Percentiles rank a stretch among this genome's conserved stretches.
Evolutionary conservation across 2,113 vertebrate species (phyloP).

Genomic region (Apteryx mantelli): DNA sequence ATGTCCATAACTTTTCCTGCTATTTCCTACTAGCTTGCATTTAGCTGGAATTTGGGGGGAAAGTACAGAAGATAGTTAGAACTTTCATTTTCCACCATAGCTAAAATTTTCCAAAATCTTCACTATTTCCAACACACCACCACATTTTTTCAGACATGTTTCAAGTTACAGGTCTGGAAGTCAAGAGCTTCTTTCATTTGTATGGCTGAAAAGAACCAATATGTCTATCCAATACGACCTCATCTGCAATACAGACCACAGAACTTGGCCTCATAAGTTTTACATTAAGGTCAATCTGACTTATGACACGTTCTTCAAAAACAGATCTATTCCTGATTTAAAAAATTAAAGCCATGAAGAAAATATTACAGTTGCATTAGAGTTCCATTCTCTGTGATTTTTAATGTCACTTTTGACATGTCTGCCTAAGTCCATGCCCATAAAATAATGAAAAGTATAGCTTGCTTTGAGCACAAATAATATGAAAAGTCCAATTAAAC

Average conservation of each 20-base stretch:
- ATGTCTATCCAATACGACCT: not conserved
- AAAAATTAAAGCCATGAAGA: not conserved
- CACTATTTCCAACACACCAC: not conserved
- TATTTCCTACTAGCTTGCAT: not conserved
- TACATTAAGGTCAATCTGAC: not conserved
- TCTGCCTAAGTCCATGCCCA: not conserved
- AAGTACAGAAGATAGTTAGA: not conserved
- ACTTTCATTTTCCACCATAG: not conserved
- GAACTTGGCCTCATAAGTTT: accelerated
- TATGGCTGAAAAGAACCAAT: not conserved
- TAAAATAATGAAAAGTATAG: not conserved
- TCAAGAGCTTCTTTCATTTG: not conserved
- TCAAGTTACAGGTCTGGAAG: not conserved
- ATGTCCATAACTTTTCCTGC: not conserved
- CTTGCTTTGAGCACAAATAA: not conserved
- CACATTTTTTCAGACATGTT: not conserved
- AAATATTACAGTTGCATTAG: not conserved
- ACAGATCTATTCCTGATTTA: not conserved
- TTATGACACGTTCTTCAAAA: not conserved
- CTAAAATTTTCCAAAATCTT: not conserved
- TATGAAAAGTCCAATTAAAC: not conserved
- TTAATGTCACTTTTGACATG: not conserved
- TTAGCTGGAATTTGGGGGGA: not conserved
- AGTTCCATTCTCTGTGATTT: not conserved
- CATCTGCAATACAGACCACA: not conserved